Conservation (phyloP, 2,113 vertebrate genomes). For the Marmota monax region DNA sequence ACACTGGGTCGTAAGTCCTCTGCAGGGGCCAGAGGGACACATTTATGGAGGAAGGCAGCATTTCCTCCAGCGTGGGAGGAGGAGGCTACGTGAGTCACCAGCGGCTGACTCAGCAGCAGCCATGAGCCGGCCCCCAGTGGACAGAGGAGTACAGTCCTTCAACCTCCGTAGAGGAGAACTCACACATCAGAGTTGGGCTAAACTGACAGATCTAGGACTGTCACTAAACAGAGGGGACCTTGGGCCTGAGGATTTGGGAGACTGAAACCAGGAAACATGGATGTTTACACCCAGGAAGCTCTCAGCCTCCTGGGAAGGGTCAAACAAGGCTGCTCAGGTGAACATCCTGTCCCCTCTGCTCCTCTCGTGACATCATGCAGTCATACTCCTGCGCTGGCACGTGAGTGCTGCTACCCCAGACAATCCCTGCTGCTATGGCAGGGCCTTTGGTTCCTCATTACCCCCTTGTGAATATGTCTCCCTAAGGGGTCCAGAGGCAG, state of each 20-base stretch:
- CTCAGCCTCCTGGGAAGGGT: neutral
- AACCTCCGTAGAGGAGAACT: neutral
- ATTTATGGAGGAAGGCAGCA: neutral
- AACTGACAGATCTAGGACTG: slow-evolving; percentile 7
- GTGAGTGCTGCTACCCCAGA: rapidly evolving
- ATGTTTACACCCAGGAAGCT: neutral
- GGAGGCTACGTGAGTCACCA: slow-evolving; percentile 28
- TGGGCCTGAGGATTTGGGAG: neutral
- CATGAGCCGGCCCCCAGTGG: neutral
- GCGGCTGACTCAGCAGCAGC: slow-evolving; percentile 42
- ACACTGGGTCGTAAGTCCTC: neutral
- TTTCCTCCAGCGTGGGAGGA: neutral
- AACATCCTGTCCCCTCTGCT: neutral
- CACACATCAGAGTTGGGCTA: neutral
- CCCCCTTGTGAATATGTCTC: neutral
- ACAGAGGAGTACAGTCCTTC: slow-evolving; percentile 1
- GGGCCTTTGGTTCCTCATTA: too few relatives aligned
- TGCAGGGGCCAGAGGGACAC: neutral
- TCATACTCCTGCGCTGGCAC: too few relatives aligned
- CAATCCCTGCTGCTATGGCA: neutral
- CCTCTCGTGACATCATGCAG: neutral
- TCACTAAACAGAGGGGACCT: slow-evolving; percentile 31
- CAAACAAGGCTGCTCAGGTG: neutral
- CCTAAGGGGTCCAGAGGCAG: neutral
- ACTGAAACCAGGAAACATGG: neutral